Evolutionary conservation across 2,888 invertebrate genomes (phyloP).

Genomic region (Lycia hirtaria): DNA sequence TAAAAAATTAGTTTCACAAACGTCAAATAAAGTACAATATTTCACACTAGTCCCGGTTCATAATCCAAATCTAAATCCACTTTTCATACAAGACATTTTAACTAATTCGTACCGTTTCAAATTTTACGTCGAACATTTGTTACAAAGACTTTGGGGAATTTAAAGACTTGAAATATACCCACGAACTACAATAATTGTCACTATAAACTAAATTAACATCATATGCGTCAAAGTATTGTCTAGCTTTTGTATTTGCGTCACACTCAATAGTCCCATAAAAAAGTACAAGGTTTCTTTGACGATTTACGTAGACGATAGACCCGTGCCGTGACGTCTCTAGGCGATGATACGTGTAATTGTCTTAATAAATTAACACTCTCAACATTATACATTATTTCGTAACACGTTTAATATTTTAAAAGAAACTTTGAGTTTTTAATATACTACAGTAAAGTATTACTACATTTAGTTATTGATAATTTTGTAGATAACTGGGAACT

Average conservation of each 20-base stretch:
- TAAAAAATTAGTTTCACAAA: neutral
- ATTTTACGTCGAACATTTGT: conserved; percentile 12
- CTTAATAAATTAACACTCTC: neutral
- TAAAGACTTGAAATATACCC: neutral
- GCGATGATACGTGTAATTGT: neutral
- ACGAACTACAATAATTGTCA: conserved; percentile 13
- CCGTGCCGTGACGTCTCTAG: neutral
- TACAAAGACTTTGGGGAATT: conserved; percentile 6
- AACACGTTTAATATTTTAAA: neutral
- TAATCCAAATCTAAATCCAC: conserved; percentile 12
- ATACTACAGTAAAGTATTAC: no score
- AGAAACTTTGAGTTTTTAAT: neutral
- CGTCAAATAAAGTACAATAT: neutral
- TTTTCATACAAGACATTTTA: conserved; percentile 5
- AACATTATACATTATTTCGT: neutral
- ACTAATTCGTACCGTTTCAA: conserved; percentile 11
- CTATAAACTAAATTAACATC: conserved; percentile 9
- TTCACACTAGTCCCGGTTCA: neutral
- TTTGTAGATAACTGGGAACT: no score
- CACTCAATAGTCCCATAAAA: conserved; percentile 2
- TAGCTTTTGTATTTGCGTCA: conserved; percentile 4
- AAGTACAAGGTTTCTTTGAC: neutral
- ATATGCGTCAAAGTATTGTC: conserved; percentile 2
- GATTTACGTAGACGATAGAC: neutral
- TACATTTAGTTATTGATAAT: no score